Conservation (phyloP, 2,888 invertebrate species). For the Melieria crassipennis region DNA sequence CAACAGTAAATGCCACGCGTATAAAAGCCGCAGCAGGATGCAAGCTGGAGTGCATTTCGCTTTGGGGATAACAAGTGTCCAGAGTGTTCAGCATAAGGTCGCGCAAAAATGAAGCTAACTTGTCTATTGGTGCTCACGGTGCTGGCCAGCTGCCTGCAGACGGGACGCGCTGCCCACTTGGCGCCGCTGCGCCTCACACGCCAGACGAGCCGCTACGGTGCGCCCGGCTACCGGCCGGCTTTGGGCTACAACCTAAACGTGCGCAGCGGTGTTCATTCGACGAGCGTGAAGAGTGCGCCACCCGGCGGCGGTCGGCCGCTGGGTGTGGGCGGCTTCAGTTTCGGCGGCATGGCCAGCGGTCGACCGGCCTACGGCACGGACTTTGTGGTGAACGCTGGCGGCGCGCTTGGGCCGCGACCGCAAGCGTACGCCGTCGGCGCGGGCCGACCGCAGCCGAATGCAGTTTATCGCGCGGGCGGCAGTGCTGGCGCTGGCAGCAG, state of each 20-base stretch:
- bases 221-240: constrained; percentile 18
- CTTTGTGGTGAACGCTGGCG: constrained; percentile 36
- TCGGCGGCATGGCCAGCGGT: constrained; percentile 46
- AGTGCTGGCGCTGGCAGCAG: constrained; percentile 29
- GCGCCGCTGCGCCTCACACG: constrained; percentile 29
- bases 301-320: constrained; percentile 25
- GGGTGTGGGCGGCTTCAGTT: constrained; percentile 43
- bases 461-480: constrained; percentile 18
- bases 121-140: background rate
- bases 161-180: background rate
- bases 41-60: constrained; percentile 4
- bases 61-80: too few species aligned
- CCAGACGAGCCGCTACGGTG: constrained; percentile 43
- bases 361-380: constrained; percentile 46
- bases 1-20: background rate
- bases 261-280: too few species aligned
- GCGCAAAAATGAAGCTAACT: constrained; percentile 18
- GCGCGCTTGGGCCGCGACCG: constrained; percentile 4
- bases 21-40: constrained; percentile 27
- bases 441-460: constrained; percentile 14
- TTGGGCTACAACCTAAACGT: background rate
- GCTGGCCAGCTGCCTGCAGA: background rate
- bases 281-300: background rate
- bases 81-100: too few species aligned
- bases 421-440: constrained; percentile 1